Evolutionary conservation across 2,797 vertebrate species (phyloP).

Genomic region (Ptychadena robeensis): DNA sequence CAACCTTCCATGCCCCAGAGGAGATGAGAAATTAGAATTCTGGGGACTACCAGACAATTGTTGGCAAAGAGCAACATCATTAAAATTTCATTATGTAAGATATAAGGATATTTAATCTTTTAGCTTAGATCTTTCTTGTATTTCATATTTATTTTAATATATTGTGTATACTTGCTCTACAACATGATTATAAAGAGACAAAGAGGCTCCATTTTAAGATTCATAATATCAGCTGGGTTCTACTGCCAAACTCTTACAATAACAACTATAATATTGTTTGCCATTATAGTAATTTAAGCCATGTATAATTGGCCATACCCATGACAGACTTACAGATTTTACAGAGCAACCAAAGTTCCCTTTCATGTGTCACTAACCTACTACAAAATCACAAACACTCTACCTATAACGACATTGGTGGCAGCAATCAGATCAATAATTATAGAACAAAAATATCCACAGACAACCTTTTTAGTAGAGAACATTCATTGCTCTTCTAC

Average conservation of each 20-base stretch:
- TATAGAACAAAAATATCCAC: too few species aligned
- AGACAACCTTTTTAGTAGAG: too few species aligned
- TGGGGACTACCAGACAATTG: constrained; percentile 31
- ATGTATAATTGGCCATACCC: not conserved
- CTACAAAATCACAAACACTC: too few species aligned
- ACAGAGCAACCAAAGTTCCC: too few species aligned
- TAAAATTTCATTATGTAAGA: constrained; percentile 51
- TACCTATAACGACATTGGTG: too few species aligned
- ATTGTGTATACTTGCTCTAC: constrained; percentile 18
- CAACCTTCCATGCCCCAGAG: not conserved
- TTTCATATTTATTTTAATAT: constrained; percentile 41
- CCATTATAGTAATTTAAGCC: not conserved
- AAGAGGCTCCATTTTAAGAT: not conserved
- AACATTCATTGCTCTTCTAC: too few species aligned
- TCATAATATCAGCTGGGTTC: not conserved
- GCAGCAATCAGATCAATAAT: too few species aligned
- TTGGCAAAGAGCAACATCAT: constrained; percentile 41
- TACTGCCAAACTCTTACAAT: not conserved
- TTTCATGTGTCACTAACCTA: too few species aligned
- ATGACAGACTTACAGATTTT: too few species aligned
- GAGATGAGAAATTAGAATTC: constrained; percentile 27
- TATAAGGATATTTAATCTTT: constrained; percentile 33
- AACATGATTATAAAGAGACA: constrained; percentile 6
- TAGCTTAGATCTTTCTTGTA: constrained; percentile 17
- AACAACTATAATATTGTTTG: not conserved